Evolutionary conservation across 2,113 vertebrate species (phyloP).

Genomic region (Glareola pratincola): DNA sequence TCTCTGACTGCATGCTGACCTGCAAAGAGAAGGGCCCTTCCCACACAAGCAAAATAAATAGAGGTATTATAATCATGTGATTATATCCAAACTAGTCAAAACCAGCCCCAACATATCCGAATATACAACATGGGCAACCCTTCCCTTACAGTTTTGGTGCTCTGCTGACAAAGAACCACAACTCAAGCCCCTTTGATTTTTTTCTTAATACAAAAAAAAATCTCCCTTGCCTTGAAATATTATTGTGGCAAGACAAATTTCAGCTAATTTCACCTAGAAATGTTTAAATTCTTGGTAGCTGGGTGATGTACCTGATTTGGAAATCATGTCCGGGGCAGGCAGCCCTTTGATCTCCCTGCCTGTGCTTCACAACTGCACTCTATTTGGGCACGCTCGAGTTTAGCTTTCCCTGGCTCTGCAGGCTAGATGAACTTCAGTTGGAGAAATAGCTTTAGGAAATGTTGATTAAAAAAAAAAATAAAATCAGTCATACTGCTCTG

Average conservation of each 20-base stretch:
- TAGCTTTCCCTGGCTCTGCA: background rate
- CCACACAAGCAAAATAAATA: background rate
- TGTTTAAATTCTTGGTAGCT: background rate
- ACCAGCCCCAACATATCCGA: background rate
- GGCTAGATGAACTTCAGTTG: background rate
- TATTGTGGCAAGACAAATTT: background rate
- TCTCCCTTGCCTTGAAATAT: background rate
- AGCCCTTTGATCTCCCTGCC: background rate
- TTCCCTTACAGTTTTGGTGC: background rate
- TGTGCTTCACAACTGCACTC: background rate
- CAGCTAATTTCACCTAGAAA: background rate
- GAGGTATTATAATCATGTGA: background rate
- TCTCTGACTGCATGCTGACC: background rate
- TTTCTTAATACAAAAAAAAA: background rate
- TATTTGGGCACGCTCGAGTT: background rate
- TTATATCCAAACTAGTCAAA: background rate
- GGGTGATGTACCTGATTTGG: background rate
- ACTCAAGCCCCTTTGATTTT: background rate
- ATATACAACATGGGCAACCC: background rate
- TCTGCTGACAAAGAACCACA: background rate
- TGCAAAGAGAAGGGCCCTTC: background rate
- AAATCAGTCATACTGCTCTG: background rate
- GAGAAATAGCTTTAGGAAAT: constrained; percentile 51
- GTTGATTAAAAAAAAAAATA: background rate
- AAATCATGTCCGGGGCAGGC: background rate